Base-by-base conservation (phyloP, 1,140 invertebrate species). In the Zaprionus ghesquierei region DNA sequence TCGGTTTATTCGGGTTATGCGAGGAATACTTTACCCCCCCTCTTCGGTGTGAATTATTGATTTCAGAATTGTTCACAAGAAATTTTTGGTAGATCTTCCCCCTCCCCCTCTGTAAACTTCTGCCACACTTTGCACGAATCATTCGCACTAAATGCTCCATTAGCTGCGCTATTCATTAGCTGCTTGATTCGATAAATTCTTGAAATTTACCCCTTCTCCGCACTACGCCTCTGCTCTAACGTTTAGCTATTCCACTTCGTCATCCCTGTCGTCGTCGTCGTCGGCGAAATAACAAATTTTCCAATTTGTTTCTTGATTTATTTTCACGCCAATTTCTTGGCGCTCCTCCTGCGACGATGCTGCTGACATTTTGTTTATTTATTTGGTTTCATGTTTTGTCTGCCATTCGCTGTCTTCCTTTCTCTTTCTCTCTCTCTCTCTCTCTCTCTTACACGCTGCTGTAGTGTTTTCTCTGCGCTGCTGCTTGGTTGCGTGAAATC, bases 281-380 rank as follows among this genome's bases (percentile, higher is more conserved):
- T 77, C 60, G 60, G 59, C 59, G 73, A 89, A 74, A 69, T 80
- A 89, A 87, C 84, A 87, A 87, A 87, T 87, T 87, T 87, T 89
- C 84, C 84, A 87, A 87, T 87, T 89, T 89, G 87, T 84, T 87
- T 84, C 79, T 89, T 87, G 84, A 87, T 87, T 89, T 87, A 89
- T 87, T 87, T 84, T 89, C 73, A 89, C 84, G 84, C 82, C 82
- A 87, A 89, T 87, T 87, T 69, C 82, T 89, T 87, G 82, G 76
- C 84, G 64, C 81, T 70, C 76, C 25, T 35, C 33, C 33, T 13
- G 2, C 35, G 6, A 41, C 79, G 69, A 77, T 69, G 51, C 53
- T 64, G 79, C 72, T 87, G 82, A 87, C 82, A 87, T 87, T n/a
- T 87, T 89, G 80, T 89, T 87, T 87, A 89, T 89, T 87, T 87